phyloP scores from a whole-genome alignment of 2,888 invertebrate genomes.

The Coecobrya sp. region DNA sequence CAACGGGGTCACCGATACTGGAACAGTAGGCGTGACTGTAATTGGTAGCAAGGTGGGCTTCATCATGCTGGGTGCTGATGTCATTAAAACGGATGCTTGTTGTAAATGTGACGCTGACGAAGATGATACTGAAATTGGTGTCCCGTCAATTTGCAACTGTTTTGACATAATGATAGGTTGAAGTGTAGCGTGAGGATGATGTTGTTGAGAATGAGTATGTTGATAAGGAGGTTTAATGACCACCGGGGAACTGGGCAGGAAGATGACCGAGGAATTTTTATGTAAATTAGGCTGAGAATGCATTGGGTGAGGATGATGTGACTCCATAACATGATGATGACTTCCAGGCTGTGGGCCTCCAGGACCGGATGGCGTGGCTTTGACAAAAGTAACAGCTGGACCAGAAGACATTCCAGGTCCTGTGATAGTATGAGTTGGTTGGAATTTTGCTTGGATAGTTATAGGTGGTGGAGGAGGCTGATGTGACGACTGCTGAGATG shows the following conservation, averaged over 20 bases:
- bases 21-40: conserved; percentile 59
- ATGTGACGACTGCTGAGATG: background rate
- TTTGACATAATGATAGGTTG: conserved; percentile 70
- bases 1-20: background rate
- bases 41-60: conserved; percentile 63
- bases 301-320: conserved; percentile 38
- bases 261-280: conserved; percentile 70
- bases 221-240: conserved; percentile 62
- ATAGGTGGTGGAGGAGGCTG: conserved; percentile 61
- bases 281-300: conserved; percentile 49
- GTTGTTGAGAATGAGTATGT: conserved; percentile 28
- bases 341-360: background rate
- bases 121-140: background rate
- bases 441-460: conserved; percentile 72
- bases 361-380: conserved; percentile 27
- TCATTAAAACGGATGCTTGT: conserved; percentile 27
- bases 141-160: conserved; percentile 54
- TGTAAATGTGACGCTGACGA: background rate
- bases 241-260: conserved; percentile 68
- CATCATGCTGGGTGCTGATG: conserved; percentile 21
- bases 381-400: conserved; percentile 68
- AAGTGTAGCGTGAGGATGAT: conserved; percentile 57
- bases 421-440: conserved; percentile 34
- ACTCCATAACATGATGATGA: conserved; percentile 54
- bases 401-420: conserved; percentile 40